Conservation (phyloP, 2,113 vertebrate species). For the Tursiops truncatus region DNA sequence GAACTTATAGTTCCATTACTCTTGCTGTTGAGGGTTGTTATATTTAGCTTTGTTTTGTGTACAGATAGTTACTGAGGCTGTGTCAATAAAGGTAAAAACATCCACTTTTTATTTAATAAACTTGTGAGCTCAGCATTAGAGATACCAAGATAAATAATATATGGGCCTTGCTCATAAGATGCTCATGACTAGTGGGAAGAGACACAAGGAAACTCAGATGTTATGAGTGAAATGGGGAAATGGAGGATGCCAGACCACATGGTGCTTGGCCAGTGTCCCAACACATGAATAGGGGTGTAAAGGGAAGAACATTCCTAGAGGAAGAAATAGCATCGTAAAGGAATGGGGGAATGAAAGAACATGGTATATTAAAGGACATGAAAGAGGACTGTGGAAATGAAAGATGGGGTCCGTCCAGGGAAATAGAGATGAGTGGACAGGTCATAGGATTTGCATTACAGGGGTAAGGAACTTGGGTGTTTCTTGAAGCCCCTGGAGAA, state of each 20-base stretch:
- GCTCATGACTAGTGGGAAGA: neutral
- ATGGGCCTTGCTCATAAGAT: neutral
- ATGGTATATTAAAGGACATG: neutral
- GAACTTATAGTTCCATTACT: neutral
- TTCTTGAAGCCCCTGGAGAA: neutral
- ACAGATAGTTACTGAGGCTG: neutral
- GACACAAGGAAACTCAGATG: neutral
- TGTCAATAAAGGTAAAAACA: constrained; percentile 25
- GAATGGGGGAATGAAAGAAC: neutral
- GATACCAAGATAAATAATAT: neutral
- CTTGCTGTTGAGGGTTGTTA: neutral
- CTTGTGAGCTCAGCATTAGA: neutral
- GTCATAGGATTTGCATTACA: no score
- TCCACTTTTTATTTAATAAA: constrained; percentile 37
- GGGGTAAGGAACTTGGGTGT: neutral
- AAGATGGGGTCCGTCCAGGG: neutral
- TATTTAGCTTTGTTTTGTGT: constrained; percentile 41
- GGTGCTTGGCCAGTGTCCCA: neutral
- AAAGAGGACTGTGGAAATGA: neutral
- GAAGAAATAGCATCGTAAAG: neutral
- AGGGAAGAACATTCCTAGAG: neutral
- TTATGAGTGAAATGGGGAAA: neutral
- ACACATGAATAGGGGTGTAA: neutral
- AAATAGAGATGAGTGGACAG: neutral
- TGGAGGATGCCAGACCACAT: neutral